Percentiles rank a stretch among this genome's conserved stretches.
These are phyloP conservation scores for Discoglossus pictus DNA, from an alignment of 2,797 vertebrate genomes.

Conservation along the genomic window DNA sequence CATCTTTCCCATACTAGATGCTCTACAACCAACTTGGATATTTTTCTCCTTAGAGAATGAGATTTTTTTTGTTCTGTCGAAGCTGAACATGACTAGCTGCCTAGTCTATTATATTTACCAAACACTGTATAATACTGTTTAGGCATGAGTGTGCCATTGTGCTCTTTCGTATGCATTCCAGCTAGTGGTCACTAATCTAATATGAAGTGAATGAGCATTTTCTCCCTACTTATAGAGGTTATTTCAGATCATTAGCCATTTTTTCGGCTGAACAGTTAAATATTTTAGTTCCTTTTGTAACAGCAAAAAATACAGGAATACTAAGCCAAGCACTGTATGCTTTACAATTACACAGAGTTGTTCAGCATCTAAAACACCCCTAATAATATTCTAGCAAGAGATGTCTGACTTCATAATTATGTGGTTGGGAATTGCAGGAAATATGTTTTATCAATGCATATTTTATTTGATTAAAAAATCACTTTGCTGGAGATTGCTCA, in stretches of 20 bases:
- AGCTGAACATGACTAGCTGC: too few species aligned
- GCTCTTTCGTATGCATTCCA: not conserved
- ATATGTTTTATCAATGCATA: too few species aligned
- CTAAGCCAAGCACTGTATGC: not conserved
- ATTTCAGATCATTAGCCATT: not conserved
- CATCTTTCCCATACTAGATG: too few species aligned
- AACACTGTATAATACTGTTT: too few species aligned
- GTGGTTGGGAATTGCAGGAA: not conserved
- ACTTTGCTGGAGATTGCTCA: not conserved
- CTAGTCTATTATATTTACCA: too few species aligned
- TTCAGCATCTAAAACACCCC: slow-evolving; percentile 10
- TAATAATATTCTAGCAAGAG: slow-evolving; percentile 29
- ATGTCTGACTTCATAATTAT: slow-evolving; percentile 13
- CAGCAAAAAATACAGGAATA: slow-evolving; percentile 7
- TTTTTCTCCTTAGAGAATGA: too few species aligned
- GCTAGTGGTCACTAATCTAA: not conserved
- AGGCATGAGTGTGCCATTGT: not conserved
- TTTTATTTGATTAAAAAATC: not conserved
- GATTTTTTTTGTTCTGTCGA: too few species aligned
- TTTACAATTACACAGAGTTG: slow-evolving; percentile 9
- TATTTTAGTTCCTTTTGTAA: slow-evolving; percentile 10
- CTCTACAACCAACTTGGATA: too few species aligned
- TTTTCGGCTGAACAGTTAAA: not conserved
- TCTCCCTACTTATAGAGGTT: not conserved
- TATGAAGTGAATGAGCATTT: not conserved